Percentiles rank a stretch among this genome's conserved stretches.
phyloP scores from a whole-genome alignment of 2,888 invertebrate species.

The Cantharis rufa region DNA sequence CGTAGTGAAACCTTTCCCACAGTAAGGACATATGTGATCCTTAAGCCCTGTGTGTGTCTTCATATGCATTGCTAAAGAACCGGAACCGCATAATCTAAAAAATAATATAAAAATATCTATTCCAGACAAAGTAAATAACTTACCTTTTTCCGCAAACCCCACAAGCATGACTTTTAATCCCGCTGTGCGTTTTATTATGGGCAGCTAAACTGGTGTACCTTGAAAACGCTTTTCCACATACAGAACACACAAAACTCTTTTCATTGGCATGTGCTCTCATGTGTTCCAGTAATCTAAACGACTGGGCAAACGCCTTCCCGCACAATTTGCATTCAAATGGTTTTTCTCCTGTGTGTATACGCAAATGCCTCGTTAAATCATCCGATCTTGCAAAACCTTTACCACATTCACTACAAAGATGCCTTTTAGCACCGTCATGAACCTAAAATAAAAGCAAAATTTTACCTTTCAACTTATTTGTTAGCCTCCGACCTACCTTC shows the following conservation, averaged over 20 bases:
- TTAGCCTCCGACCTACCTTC: constrained; percentile 40
- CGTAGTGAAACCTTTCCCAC: constrained; percentile 54
- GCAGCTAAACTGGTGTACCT: constrained; percentile 51
- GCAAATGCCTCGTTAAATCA: constrained; percentile 51
- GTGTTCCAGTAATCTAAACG: constrained; percentile 52
- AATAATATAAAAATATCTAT: constrained; percentile 15
- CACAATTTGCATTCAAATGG: constrained; percentile 54
- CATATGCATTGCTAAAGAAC: constrained; percentile 57
- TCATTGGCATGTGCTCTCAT: constrained; percentile 53
- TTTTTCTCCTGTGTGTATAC: constrained; percentile 55
- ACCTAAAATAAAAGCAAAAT: constrained; percentile 35
- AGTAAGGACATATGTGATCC: constrained; percentile 52
- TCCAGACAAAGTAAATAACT: neutral
- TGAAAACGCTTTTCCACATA: constrained; percentile 54
- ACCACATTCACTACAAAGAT: constrained; percentile 53
- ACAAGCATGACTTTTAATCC: constrained; percentile 52
- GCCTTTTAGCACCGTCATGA: constrained; percentile 50
- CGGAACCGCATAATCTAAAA: constrained; percentile 51
- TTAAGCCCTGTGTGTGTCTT: constrained; percentile 57
- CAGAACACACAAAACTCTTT: constrained; percentile 51
- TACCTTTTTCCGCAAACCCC: constrained; percentile 54
- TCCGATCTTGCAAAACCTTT: constrained; percentile 53
- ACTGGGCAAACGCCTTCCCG: constrained; percentile 51
- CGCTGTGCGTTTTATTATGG: constrained; percentile 53
- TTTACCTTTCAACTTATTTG: neutral